These are phyloP conservation scores for Sarcophaga variegata DNA, from an alignment of 2,888 invertebrate genomes.

Conservation along the genomic window DNA sequence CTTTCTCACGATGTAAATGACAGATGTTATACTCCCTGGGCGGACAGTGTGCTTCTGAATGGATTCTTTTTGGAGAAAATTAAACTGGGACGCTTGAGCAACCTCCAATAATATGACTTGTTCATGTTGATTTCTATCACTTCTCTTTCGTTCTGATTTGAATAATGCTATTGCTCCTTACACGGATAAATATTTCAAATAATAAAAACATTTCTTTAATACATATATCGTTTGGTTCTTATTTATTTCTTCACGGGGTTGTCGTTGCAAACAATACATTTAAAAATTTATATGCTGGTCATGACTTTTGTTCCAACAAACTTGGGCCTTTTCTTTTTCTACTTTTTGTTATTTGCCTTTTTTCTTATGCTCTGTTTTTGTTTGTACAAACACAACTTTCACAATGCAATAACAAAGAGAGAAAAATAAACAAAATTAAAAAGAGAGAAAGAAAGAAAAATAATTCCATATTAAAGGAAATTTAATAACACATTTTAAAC, in stretches of 20 bases:
- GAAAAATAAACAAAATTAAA: constrained; percentile 5
- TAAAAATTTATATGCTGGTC: constrained; percentile 61
- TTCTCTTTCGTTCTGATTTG: no score
- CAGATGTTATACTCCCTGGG: no score
- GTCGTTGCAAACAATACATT: neutral
- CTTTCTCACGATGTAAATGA: no score
- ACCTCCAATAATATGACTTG: no score
- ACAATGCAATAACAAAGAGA: neutral
- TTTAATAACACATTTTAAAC: constrained; percentile 54
- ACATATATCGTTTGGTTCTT: neutral
- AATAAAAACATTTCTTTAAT: no score
- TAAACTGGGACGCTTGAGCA: no score
- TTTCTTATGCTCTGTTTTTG: neutral
- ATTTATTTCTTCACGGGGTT: neutral
- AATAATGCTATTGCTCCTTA: no score
- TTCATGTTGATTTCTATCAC: no score
- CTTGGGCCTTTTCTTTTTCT: neutral
- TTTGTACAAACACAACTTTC: neutral
- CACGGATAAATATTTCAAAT: no score
- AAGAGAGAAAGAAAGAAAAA: neutral
- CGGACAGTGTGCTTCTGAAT: no score
- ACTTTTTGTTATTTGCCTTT: neutral
- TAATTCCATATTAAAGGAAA: constrained; percentile 45
- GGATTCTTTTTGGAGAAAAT: no score
- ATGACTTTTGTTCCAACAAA: constrained; percentile 49